Base-by-base conservation (phyloP, 2,888 invertebrate genomes). In the Stenotaenia linearis region DNA sequence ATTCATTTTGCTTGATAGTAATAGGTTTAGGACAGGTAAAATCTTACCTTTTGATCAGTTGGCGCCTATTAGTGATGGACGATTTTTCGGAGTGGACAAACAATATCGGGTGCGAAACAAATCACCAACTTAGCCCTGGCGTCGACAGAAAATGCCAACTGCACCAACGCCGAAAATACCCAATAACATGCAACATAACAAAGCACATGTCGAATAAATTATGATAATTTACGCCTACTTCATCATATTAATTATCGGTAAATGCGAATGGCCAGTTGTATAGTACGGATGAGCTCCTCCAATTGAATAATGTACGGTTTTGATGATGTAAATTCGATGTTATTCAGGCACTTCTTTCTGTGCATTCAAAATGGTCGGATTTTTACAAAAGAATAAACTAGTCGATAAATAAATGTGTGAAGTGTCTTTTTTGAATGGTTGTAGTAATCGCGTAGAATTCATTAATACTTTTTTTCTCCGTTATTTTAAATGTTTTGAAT, bases 181-280 rank as follows among this genome's bases (percentile, higher is more conserved):
- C 61, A 61, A 61, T 61, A 61, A 61, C 61, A 61, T 61, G 61
- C 61, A 61, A 61, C 61, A 61, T 61, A 61, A 61, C 61, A 61
- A 61, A 61, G 61, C 61, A 61, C 61, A 61, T 61, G 61, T 61
- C 61, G 61, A 61, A 61, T 61, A 61, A 61, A 61, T 61, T 61
- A 61, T 61, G 61, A 25, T 61, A 61, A 61, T 61, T 61, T 61
- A 61, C 61, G 61, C 61, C 61, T 61, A 61, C 61, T 61, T 61
- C 61, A 61, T 61, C 61, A 61, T 61, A 61, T 61, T 61, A 61
- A 61, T 61, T 61, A 61, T 25, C 61, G 61, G 7, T 61, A 61
- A 61, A 61, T 61, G 15, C 61, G 61, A 61, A 61, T 61, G 7
- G 23, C 10, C 7, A 28, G 25, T 61, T 25, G 61, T 25, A 7